Evolutionary conservation across 2,888 invertebrate genomes (phyloP), one percentile per base, ranked within the genome.

Genomic region (Spisula subtruncata): DNA sequence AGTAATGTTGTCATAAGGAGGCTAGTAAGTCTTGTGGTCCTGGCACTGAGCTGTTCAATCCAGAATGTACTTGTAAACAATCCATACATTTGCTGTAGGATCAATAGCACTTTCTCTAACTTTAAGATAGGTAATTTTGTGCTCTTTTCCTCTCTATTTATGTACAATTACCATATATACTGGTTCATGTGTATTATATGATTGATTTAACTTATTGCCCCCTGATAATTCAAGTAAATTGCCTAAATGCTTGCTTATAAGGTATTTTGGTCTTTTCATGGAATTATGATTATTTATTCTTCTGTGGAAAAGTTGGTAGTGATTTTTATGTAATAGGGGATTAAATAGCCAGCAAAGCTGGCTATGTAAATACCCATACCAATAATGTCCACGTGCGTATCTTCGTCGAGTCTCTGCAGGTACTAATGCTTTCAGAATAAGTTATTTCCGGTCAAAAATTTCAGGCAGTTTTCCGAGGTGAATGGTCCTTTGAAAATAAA

Each of bases 171-270:
- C 18, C 16, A 75, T 35, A 4, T 75, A 75, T n/a, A n/a, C n/a
- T n/a, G n/a, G n/a, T n/a, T n/a, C 32, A 32, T 32, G 41, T 41
- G 41, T 41, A 41, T 41, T 16, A 32, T 75, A 32, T 6, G 18
- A 75, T 75, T 75, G 75, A 32, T 75, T 75, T 75, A 35, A 32
- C 14, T 32, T 16, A 32, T 25, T 75, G 75, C 75, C n/a, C 32
- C 35, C 25, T 14, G 32, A 32, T 12, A 41, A 41, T 41, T 5
- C 41, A 2, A 75, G 18, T 75, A 35, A n/a, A 75, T 35, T 75
- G 75, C 16, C 32, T 32, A 1, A 35, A 75, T 32, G n/a, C 35
- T 75, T 16, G 32, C 32, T 41, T 41, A 41, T 75, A 75, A 75
- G 75, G 18, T 75, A 2, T 32, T 35, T 75, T 8, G 32, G 35